Percentiles rank a stretch among this genome's conserved stretches.
These are phyloP conservation scores for Harpalus rufipes DNA, from an alignment of 2,888 invertebrate species.

Conservation along the genomic window DNA sequence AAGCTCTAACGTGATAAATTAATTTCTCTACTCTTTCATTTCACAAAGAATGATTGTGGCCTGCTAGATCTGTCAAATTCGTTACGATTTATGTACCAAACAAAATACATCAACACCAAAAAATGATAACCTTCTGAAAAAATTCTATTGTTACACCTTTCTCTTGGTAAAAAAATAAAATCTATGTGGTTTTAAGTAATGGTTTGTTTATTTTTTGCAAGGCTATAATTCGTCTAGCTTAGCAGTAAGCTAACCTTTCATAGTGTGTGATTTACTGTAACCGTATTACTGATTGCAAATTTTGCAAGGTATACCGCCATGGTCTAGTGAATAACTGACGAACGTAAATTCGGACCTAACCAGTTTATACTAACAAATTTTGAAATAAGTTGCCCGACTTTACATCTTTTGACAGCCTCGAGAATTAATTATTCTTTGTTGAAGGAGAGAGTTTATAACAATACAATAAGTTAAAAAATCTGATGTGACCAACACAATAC, in stretches of 20 bases:
- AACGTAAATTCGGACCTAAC: not conserved
- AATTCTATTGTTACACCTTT: too few relatives aligned
- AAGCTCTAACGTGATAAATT: too few relatives aligned
- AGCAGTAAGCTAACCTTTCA: not conserved
- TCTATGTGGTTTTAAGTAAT: not conserved
- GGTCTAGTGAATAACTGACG: conserved; percentile 3
- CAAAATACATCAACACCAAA: too few relatives aligned
- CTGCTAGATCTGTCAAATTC: too few relatives aligned
- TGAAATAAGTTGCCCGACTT: not conserved
- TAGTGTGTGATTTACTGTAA: not conserved
- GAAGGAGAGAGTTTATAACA: not conserved
- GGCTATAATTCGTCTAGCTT: not conserved
- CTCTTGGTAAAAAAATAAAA: too few relatives aligned
- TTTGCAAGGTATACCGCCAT: not conserved
- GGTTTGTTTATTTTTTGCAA: not conserved
- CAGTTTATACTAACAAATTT: not conserved
- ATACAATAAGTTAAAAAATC: too few relatives aligned
- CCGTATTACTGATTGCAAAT: not conserved
- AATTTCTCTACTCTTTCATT: too few relatives aligned
- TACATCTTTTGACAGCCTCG: not conserved
- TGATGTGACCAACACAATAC: too few relatives aligned
- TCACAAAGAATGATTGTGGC: too few relatives aligned
- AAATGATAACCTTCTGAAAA: too few relatives aligned
- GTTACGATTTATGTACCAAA: too few relatives aligned
- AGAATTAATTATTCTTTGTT: not conserved